phyloP scores from a whole-genome alignment of 1,140 invertebrate species.

The Harlomillsia oculata region DNA sequence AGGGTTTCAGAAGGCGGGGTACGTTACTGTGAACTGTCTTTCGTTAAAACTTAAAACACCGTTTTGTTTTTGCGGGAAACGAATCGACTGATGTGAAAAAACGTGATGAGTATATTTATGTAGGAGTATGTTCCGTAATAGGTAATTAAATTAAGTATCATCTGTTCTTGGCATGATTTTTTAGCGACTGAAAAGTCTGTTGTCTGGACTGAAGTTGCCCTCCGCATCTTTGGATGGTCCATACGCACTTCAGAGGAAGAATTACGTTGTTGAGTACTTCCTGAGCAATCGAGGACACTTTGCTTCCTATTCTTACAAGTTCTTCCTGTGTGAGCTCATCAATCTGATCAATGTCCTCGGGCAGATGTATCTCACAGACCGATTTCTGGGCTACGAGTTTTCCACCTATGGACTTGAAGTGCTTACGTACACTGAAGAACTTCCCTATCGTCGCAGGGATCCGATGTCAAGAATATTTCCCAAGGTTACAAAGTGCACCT shows the following conservation, averaged over 20 bases:
- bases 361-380: slow-evolving; percentile 40
- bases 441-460: slow-evolving; percentile 30
- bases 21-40: slow-evolving; percentile 54
- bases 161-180: too few species aligned
- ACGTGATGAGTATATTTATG: too few species aligned
- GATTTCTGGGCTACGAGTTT: slow-evolving; percentile 40
- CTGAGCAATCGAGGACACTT: slow-evolving; percentile 63
- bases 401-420: slow-evolving; percentile 39
- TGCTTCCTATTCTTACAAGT: slow-evolving; percentile 61
- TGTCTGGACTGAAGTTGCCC: slow-evolving; percentile 68
- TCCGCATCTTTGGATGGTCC: slow-evolving; percentile 65
- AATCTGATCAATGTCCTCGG: slow-evolving; percentile 41
- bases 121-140: too few species aligned
- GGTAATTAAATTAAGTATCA: too few species aligned
- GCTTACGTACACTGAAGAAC: slow-evolving; percentile 33
- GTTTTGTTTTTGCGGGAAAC: slow-evolving; percentile 28
- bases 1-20: slow-evolving; percentile 49
- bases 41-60: slow-evolving; percentile 59
- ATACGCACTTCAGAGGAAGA: slow-evolving; percentile 62
- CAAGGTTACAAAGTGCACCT: slow-evolving; percentile 53
- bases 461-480: slow-evolving; percentile 33
- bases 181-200: slow-evolving; percentile 70
- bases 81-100: too few species aligned
- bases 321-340: slow-evolving; percentile 39
- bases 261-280: slow-evolving; percentile 73